These are phyloP conservation scores for Netelia fuscicornis DNA, from an alignment of 2,888 invertebrate genomes.

Conservation along the genomic window DNA sequence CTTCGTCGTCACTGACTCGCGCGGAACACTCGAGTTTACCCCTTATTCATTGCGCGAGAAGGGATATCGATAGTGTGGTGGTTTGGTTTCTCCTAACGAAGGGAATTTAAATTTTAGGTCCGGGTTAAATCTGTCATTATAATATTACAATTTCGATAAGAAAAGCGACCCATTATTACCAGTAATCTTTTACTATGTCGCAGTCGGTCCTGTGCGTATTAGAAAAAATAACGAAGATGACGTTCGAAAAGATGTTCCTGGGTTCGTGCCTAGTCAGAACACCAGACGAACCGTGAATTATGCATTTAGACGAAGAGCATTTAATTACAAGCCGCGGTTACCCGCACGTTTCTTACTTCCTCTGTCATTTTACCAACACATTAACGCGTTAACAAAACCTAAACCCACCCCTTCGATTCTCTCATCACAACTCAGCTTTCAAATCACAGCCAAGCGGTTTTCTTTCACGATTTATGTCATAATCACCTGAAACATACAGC, in stretches of 20 bases:
- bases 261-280: slow-evolving; percentile 18
- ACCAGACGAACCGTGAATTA: slow-evolving; percentile 51
- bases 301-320: slow-evolving; percentile 71
- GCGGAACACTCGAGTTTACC: slow-evolving; percentile 41
- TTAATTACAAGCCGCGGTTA: slow-evolving; percentile 74
- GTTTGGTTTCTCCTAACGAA: slow-evolving; percentile 37
- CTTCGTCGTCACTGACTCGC: slow-evolving; percentile 60
- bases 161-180: too few relatives aligned
- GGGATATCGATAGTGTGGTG: slow-evolving; percentile 40
- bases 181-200: neutral
- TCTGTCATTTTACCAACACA: slow-evolving; percentile 50
- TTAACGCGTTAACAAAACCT: slow-evolving; percentile 32
- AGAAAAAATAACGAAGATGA: slow-evolving; percentile 7
- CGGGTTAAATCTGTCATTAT: slow-evolving; percentile 3
- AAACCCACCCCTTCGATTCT: slow-evolving; percentile 18
- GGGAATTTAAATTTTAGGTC: neutral
- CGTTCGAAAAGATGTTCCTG: slow-evolving; percentile 21
- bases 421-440: slow-evolving; percentile 34
- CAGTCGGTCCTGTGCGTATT: neutral
- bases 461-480: slow-evolving; percentile 81
- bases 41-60: slow-evolving; percentile 41
- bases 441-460: slow-evolving; percentile 60
- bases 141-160: too few relatives aligned
- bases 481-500: slow-evolving; percentile 77
- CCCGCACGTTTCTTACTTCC: slow-evolving; percentile 66